A percentile compares a stretch with the other conserved stretches of the same genome.
phyloP scores from a whole-genome alignment of 1,140 invertebrate genomes.

The Drosophila varians region DNA sequence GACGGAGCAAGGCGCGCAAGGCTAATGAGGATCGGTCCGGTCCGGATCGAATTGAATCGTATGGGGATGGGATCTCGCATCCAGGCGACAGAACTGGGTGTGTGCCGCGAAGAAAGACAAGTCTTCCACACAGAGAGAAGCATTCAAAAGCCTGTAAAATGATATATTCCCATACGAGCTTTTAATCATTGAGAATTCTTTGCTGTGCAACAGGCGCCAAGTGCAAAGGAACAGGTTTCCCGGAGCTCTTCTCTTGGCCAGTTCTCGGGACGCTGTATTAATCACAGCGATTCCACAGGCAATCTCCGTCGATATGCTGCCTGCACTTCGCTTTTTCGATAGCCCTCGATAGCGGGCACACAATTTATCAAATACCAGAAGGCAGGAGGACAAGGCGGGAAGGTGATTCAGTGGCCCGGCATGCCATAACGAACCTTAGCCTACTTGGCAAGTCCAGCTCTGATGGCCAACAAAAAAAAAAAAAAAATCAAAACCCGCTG shows the following conservation, averaged over 20 bases:
- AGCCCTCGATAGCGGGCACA: constrained; percentile 57
- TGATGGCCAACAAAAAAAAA: constrained; percentile 10
- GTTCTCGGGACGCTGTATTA: constrained; percentile 48
- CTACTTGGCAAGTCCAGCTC: constrained; percentile 60
- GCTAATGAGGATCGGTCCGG: constrained; percentile 60
- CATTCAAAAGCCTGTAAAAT: background rate
- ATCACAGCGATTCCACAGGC: constrained; percentile 62
- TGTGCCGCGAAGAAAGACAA: constrained; percentile 16
- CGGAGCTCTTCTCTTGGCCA: constrained; percentile 10
- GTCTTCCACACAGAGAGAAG: background rate
- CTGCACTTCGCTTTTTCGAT: constrained; percentile 61
- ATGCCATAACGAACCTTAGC: constrained; percentile 80
- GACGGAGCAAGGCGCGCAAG: constrained; percentile 58
- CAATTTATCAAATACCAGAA: constrained; percentile 74
- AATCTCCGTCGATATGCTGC: constrained; percentile 55
- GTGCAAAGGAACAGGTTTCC: constrained; percentile 61
- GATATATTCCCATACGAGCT: background rate
- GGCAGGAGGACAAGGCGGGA: constrained; percentile 1
- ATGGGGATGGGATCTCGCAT: background rate
- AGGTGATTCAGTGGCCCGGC: constrained; percentile 63
- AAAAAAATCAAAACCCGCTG: constrained; percentile 54
- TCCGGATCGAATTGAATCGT: background rate
- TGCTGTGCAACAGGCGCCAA: constrained; percentile 55
- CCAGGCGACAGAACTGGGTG: constrained; percentile 37
- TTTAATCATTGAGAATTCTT: background rate